Percentiles rank a stretch among this genome's conserved stretches.
phyloP scores from a whole-genome alignment of 2,888 invertebrate species.

The Lydus trimaculatus region DNA sequence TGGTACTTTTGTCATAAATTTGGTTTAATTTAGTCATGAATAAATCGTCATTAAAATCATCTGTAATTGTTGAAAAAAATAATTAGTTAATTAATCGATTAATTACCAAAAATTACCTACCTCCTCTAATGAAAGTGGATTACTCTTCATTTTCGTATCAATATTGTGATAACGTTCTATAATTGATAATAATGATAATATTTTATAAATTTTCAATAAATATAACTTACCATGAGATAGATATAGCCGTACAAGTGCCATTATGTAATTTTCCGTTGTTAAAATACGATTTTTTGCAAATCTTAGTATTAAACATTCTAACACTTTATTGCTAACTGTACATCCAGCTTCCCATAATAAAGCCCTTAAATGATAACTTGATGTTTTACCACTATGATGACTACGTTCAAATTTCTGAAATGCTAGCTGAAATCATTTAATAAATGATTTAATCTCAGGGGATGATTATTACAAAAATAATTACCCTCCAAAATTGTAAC shows the following conservation, averaged over 20 bases:
- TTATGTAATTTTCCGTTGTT: constrained; percentile 69
- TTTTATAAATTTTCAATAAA: constrained; percentile 18
- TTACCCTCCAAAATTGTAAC: constrained; percentile 71
- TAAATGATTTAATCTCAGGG: no score
- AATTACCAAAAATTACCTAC: constrained; percentile 57
- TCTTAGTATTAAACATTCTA: constrained; percentile 73
- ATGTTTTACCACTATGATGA: constrained; percentile 65
- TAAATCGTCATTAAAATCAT: constrained; percentile 70
- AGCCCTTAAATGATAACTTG: constrained; percentile 70
- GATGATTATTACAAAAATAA: no score
- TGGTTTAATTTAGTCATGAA: constrained; percentile 57
- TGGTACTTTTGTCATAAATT: not conserved
- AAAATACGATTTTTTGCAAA: constrained; percentile 69
- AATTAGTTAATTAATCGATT: constrained; percentile 16
- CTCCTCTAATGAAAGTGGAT: constrained; percentile 76
- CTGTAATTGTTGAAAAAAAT: constrained; percentile 62
- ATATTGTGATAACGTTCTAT: constrained; percentile 74
- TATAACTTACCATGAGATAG: constrained; percentile 66
- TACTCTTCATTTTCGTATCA: constrained; percentile 75
- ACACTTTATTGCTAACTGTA: constrained; percentile 77
- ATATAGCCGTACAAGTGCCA: constrained; percentile 71
- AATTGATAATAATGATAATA: constrained; percentile 41
- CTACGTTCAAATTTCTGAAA: constrained; percentile 67
- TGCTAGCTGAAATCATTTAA: constrained; percentile 60
- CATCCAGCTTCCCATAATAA: constrained; percentile 74